phyloP scores from a whole-genome alignment of 2,888 invertebrate genomes.

The Athrips mouffetella region DNA sequence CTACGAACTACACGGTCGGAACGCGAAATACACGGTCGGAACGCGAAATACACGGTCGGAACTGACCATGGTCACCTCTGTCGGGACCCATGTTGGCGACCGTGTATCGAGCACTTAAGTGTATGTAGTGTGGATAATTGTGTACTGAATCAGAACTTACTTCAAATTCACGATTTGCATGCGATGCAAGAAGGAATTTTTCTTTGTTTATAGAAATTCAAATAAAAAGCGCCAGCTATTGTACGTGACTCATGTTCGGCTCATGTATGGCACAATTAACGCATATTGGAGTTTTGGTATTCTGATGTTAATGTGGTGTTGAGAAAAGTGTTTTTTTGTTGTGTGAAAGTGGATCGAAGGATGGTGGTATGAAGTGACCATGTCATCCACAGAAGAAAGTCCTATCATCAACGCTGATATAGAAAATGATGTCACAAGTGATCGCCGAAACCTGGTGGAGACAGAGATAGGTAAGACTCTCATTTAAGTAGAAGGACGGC shows the following conservation, averaged over 20 bases:
- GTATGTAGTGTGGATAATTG: too few species aligned
- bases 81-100: too few species aligned
- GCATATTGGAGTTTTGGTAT: neutral
- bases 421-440: slow-evolving; percentile 62
- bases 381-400: slow-evolving; percentile 63
- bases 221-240: neutral
- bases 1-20: too few species aligned
- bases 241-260: slow-evolving; percentile 16
- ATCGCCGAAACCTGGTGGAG: slow-evolving; percentile 56
- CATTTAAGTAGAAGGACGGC: neutral
- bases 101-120: too few species aligned
- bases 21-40: too few species aligned
- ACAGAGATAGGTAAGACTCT: slow-evolving; percentile 45
- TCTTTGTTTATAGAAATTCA: slow-evolving; percentile 17
- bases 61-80: too few species aligned
- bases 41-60: too few species aligned
- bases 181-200: slow-evolving; percentile 14
- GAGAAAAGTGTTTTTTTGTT: neutral
- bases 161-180: too few species aligned
- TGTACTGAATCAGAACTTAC: too few species aligned
- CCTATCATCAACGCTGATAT: slow-evolving; percentile 68
- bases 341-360: slow-evolving; percentile 18
- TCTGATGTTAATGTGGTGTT: neutral
- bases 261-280: neutral
- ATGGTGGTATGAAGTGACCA: slow-evolving; percentile 35